phyloP scores from a whole-genome alignment of 1,140 invertebrate genomes.

The Arctopsyche grandis region DNA sequence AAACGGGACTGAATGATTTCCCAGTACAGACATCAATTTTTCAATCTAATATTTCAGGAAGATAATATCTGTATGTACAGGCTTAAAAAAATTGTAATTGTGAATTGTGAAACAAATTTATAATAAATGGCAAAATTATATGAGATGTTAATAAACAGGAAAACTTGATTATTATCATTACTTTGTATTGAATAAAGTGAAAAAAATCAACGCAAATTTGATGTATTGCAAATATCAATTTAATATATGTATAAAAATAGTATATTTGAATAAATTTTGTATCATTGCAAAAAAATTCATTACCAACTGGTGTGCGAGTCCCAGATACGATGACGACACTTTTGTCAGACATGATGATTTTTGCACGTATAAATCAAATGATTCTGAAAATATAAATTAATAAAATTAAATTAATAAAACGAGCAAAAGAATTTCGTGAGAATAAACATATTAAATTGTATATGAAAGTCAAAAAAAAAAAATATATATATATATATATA shows the following conservation, averaged over 20 bases:
- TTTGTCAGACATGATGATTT: conserved; percentile 47
- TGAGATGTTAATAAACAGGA: too few relatives aligned
- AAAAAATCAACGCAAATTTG: not conserved
- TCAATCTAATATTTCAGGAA: too few relatives aligned
- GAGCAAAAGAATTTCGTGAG: not conserved
- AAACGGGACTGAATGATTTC: too few relatives aligned
- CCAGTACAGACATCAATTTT: too few relatives aligned
- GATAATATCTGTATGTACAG: too few relatives aligned
- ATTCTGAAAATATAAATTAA: not conserved
- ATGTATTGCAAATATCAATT: not conserved
- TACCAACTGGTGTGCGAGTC: conserved; percentile 63
- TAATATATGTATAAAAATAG: too few relatives aligned
- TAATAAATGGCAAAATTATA: too few relatives aligned
- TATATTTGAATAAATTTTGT: not conserved
- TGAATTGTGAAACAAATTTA: too few relatives aligned
- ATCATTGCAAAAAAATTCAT: conserved; percentile 43
- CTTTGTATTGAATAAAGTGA: too few relatives aligned
- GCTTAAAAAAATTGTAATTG: too few relatives aligned
- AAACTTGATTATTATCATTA: too few relatives aligned
- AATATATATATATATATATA: not conserved
- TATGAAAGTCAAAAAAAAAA: not conserved
- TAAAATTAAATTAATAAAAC: not conserved
- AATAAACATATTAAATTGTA: not conserved
- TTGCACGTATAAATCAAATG: not conserved
- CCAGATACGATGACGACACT: conserved; percentile 62